Evolutionary conservation across 2,888 invertebrate species (phyloP), one percentile per base, ranked within the genome.

Genomic region (Stenurella melanura): DNA sequence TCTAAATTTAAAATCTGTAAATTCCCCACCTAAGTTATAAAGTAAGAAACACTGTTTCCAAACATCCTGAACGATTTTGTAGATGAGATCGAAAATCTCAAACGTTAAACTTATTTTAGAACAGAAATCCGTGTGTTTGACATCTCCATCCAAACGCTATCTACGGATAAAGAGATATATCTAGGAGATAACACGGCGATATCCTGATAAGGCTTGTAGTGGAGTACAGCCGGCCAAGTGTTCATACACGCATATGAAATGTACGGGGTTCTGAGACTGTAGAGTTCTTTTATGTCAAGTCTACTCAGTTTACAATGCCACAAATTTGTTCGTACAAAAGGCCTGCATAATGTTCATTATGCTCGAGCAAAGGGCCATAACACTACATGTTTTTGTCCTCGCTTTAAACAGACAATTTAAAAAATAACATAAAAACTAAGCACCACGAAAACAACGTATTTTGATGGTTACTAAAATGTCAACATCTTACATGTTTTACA

Each of bases 151-250:
- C 85, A 83, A 81, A 79, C 84, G 80, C 82, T 88, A 87, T 87
- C 87, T 86, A 76, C 79, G 85, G 87, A 87, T 87, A 89, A 89
- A 89, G 86, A 89, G 89, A 89, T 89, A 84, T 83, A 89, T 89
- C 89, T 87, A 80, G 50, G 61, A 83, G 88, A 88, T 88, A 88
- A 86, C 81, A 78, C 75, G 73, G 74, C 73, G 83, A 87, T 86
- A 84, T 80, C 75, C 80, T 85, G 88, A 88, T 88, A 88, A 88
- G 86, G 80, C 66, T 50, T 76, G 77, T 72, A 19, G 72, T 54
- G 81, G 80, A 78, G 82, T 81, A 82, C 86, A 87, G 83, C 86
- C 86, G 86, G 86, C 85, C 77, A 68, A 76, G 61, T 61, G 56
- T 78, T 71, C 74, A 71, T 72, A 76, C 76, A 76, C 76, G 68